Conservation (phyloP, 53 echinoderm and acorn worm genomes). For the Luidia sarsii region DNA sequence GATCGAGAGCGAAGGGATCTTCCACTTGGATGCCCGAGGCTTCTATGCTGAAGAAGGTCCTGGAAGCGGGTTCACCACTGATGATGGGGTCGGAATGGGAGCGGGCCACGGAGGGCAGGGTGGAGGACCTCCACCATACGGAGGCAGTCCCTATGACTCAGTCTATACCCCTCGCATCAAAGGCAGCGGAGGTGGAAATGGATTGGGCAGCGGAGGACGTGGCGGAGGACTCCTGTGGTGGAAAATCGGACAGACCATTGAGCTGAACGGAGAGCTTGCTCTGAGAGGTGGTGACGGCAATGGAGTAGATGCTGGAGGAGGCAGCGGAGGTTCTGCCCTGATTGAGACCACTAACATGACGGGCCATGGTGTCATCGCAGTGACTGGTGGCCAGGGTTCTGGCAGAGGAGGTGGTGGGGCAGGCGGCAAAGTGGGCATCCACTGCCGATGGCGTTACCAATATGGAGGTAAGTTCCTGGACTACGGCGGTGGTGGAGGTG, state of each 20-base stretch:
- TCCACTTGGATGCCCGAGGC: constrained; percentile 84
- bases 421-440: constrained; percentile 83
- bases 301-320: constrained; percentile 76
- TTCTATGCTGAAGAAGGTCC: constrained; percentile 60
- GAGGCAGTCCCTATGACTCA: constrained; percentile 77
- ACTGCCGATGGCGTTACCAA: constrained; percentile 86
- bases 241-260: constrained; percentile 76
- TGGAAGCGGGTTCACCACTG: constrained; percentile 75
- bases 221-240: constrained; percentile 91
- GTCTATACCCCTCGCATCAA: constrained; percentile 66
- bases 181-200: constrained; percentile 92
- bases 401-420: constrained; percentile 88
- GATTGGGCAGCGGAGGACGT: constrained; percentile 58
- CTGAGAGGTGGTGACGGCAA: constrained; percentile 72
- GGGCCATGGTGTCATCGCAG: constrained; percentile 84
- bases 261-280: constrained; percentile 81
- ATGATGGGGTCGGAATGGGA: constrained; percentile 77
- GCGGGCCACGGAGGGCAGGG: constrained; percentile 97
- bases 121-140: constrained; percentile 83
- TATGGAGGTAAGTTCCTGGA: constrained; percentile 84
- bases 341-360: constrained; percentile 86
- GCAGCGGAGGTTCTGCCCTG: constrained; percentile 80
- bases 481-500: constrained; percentile 79
- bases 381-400: constrained; percentile 75
- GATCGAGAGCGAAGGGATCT: constrained; percentile 88